These are phyloP conservation scores for Acipenser oxyrinchus DNA, from an alignment of 2,797 vertebrate species.

Conservation along the genomic window DNA sequence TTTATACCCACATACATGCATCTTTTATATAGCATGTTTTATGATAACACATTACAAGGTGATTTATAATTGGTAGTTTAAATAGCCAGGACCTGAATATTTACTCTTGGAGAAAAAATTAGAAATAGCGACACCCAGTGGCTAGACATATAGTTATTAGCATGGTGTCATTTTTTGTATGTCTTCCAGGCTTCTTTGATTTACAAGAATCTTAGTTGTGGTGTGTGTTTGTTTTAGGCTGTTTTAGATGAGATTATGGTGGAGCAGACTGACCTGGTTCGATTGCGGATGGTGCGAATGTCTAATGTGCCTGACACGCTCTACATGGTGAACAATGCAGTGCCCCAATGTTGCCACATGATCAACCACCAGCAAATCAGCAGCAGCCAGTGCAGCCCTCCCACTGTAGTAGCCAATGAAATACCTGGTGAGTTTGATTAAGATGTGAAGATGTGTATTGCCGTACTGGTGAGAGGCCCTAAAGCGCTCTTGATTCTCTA, in stretches of 20 bases:
- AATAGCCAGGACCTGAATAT: no score
- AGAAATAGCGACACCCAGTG: no score
- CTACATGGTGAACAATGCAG: slow-evolving; percentile 93
- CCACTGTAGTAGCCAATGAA: slow-evolving; percentile 94
- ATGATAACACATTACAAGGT: no score
- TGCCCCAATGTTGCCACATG: slow-evolving; percentile 94
- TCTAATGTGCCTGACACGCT: slow-evolving; percentile 96
- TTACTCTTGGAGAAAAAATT: no score
- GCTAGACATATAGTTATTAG: background rate
- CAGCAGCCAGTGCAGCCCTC: slow-evolving; percentile 71
- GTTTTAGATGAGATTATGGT: slow-evolving; percentile 98
- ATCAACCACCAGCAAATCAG: slow-evolving; percentile 91
- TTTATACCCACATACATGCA: no score
- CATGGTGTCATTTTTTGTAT: slow-evolving; percentile 23
- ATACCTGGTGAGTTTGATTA: slow-evolving; percentile 75
- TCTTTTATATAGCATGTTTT: no score
- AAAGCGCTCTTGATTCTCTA: background rate
- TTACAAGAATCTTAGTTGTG: no score
- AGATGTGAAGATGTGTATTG: background rate
- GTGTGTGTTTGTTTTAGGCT: slow-evolving; percentile 58
- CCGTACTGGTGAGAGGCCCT: background rate
- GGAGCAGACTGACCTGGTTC: slow-evolving; percentile 91
- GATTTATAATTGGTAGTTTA: no score
- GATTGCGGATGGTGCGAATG: slow-evolving; percentile 94
- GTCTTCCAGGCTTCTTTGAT: slow-evolving; percentile 6